These are phyloP conservation scores for Pardalotus punctatus DNA, from an alignment of 2,113 vertebrate genomes.

Conservation along the genomic window DNA sequence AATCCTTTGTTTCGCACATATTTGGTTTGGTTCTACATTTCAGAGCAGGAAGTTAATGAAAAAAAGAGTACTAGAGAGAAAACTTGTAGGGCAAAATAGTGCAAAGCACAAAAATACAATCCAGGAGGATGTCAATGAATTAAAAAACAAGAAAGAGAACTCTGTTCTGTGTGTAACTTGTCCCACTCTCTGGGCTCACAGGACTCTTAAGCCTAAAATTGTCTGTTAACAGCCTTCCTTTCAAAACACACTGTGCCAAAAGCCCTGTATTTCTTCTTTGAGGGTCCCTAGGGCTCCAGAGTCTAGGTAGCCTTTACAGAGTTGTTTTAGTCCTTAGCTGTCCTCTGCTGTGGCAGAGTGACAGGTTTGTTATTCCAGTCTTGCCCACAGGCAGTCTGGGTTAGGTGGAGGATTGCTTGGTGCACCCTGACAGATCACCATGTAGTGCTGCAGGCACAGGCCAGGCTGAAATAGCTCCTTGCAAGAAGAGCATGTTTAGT, in stretches of 20 bases:
- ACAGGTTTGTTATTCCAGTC: not conserved
- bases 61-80: not conserved
- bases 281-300: not conserved
- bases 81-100: not conserved
- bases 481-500: rapidly evolving
- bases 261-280: not conserved
- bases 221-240: not conserved
- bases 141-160: not conserved
- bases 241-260: not conserved
- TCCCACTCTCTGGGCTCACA: not conserved
- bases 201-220: not conserved
- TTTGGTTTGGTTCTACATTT: not conserved
- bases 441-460: not conserved
- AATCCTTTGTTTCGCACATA: not conserved
- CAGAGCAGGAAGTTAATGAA: not conserved
- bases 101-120: not conserved
- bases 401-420: not conserved
- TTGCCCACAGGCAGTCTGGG: not conserved
- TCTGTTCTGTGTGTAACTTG: not conserved
- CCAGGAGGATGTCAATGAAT: not conserved
- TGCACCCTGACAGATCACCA: not conserved
- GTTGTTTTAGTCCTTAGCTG: not conserved
- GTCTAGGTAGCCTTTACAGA: not conserved
- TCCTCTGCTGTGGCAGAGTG: not conserved
- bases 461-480: not conserved